Percentiles rank a stretch among this genome's conserved stretches.
Conservation (phyloP, 2,888 invertebrate genomes). For the Thera obeliscata region DNA sequence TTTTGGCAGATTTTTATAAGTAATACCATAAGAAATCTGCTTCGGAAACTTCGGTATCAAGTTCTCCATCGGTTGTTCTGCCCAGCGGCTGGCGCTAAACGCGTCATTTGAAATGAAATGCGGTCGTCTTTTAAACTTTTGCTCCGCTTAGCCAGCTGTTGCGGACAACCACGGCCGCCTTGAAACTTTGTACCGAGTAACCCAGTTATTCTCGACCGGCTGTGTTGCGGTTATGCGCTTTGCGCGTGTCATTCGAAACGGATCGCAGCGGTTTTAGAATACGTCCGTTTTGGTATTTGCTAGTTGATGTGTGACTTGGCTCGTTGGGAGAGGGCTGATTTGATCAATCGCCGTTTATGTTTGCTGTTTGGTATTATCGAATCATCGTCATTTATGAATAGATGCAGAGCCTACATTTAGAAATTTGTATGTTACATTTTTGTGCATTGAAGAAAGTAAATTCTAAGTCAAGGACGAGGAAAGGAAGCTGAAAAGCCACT, state of each 20-base stretch:
- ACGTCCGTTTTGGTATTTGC: conserved; percentile 16
- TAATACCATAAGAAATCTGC: conserved; percentile 9
- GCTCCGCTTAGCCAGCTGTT: conserved; percentile 24
- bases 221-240: conserved; percentile 19
- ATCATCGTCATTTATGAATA: background rate
- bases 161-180: conserved; percentile 10
- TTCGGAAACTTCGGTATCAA: conserved; percentile 19
- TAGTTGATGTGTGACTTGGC: conserved; percentile 14
- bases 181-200: conserved; percentile 15
- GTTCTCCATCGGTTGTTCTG: conserved; percentile 26
- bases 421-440: background rate
- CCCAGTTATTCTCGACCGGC: conserved; percentile 13
- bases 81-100: conserved; percentile 16
- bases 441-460: background rate
- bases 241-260: conserved; percentile 22
- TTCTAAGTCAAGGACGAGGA: background rate
- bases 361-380: background rate
- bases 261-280: conserved; percentile 13
- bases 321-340: conserved; percentile 13
- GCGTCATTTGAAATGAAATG: conserved; percentile 26
- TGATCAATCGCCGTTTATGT: background rate
- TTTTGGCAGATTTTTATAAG: background rate
- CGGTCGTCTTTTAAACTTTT: conserved; percentile 31
- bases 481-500: background rate
- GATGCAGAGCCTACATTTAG: background rate